Conservation (phyloP, 2,797 vertebrate species). For the Urocyon cinereoargenteus region DNA sequence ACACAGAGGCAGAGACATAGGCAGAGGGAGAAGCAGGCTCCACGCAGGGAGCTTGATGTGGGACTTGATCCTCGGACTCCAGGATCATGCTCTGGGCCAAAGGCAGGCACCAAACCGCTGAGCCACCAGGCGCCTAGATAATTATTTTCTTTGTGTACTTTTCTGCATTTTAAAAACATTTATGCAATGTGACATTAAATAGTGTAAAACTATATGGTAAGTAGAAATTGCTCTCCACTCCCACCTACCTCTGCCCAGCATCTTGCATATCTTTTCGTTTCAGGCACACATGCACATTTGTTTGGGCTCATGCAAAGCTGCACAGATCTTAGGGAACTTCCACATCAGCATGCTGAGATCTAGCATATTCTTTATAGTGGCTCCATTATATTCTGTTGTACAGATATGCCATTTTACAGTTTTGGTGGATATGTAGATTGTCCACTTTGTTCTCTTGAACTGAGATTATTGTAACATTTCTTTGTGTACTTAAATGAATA, state of each 20-base stretch:
- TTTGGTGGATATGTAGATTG: background rate
- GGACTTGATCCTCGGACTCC: no score
- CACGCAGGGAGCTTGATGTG: no score
- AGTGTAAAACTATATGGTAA: background rate
- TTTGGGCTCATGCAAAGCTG: background rate
- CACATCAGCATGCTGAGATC: background rate
- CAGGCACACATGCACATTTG: background rate
- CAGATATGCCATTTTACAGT: background rate
- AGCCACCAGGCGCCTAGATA: background rate
- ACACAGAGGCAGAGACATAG: no score
- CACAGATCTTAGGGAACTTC: background rate
- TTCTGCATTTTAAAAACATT: slow-evolving; percentile 1
- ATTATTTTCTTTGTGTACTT: background rate
- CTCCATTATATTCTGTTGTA: background rate
- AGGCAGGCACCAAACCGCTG: no score
- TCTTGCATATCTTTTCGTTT: background rate
- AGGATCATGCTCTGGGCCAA: no score
- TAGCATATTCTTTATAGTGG: background rate
- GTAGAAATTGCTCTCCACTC: background rate
- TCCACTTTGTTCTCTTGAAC: background rate
- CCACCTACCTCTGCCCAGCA: background rate
- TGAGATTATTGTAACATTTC: background rate
- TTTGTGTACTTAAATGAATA: background rate
- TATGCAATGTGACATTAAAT: background rate
- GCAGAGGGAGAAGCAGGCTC: no score